These are phyloP conservation scores for Sarotherodon lohbergeri DNA, from an alignment of 2,113 vertebrate species.

Conservation along the genomic window DNA sequence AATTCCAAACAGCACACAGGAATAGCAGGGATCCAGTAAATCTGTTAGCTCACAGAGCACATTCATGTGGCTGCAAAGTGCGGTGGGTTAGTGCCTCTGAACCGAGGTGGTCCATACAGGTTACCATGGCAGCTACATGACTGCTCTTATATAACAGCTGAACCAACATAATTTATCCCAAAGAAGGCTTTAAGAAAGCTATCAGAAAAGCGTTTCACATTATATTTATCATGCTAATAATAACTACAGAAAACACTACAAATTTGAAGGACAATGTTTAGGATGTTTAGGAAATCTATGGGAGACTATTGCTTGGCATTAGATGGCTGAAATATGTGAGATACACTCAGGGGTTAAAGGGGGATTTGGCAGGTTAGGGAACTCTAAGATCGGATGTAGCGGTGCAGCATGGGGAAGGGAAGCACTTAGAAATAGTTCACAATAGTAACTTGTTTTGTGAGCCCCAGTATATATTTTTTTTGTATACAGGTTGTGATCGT, in stretches of 20 bases:
- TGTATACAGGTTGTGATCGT: neutral
- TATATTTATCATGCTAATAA: neutral
- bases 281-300: neutral
- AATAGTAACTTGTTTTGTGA: neutral
- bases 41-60: neutral
- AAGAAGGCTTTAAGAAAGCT: neutral
- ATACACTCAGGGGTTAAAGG: neutral
- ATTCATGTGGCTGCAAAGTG: slow-evolving; percentile 8
- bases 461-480: neutral
- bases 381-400: neutral
- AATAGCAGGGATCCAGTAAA: neutral
- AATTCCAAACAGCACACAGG: neutral
- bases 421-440: neutral
- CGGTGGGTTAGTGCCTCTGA: slow-evolving; percentile 2
- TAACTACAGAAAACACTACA: neutral
- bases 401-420: neutral
- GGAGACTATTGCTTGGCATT: neutral
- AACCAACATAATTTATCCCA: neutral
- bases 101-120: slow-evolving; percentile 1
- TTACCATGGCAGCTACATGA: slow-evolving; percentile 39
- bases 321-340: neutral
- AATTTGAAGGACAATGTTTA: neutral
- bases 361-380: neutral
- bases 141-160: slow-evolving; percentile 25
- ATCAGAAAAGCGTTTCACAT: neutral